Conservation (phyloP, 2,113 vertebrate genomes). For the Zosterops pallidus region DNA sequence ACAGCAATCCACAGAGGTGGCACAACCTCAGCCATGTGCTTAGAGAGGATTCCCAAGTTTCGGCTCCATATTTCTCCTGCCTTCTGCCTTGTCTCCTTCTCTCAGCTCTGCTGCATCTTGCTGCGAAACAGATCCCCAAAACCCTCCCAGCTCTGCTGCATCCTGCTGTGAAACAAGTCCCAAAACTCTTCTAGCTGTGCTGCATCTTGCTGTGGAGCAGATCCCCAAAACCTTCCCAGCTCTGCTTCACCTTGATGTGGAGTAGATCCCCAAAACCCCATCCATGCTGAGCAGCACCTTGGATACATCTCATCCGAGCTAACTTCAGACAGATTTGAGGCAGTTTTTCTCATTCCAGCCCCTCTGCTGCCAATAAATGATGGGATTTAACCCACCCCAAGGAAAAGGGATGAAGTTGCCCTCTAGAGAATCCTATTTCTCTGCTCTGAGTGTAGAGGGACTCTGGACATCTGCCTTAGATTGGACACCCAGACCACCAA, state of each 20-base stretch:
- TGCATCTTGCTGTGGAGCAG: neutral
- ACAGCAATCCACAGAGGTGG: neutral
- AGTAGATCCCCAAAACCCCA: neutral
- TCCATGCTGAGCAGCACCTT: neutral
- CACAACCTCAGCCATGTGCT: neutral
- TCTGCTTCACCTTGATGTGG: neutral
- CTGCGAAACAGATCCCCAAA: neutral
- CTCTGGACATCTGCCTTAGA: neutral
- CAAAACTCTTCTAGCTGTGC: neutral
- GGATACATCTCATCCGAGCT: neutral
- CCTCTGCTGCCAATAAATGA: neutral
- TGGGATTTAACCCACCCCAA: neutral
- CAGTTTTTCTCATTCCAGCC: neutral
- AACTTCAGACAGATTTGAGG: neutral
- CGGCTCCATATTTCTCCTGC: rapidly evolving
- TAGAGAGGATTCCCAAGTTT: neutral
- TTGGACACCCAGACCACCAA: neutral
- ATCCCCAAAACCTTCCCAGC: neutral
- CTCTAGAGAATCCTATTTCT: neutral
- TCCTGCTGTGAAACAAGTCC: neutral
- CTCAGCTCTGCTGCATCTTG: neutral
- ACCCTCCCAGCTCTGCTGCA: neutral
- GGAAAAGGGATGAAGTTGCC: neutral
- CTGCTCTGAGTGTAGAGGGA: neutral
- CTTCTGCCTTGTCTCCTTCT: neutral